These are phyloP conservation scores for Cataglyphis livida DNA, from an alignment of 2,888 invertebrate species.

Conservation along the genomic window DNA sequence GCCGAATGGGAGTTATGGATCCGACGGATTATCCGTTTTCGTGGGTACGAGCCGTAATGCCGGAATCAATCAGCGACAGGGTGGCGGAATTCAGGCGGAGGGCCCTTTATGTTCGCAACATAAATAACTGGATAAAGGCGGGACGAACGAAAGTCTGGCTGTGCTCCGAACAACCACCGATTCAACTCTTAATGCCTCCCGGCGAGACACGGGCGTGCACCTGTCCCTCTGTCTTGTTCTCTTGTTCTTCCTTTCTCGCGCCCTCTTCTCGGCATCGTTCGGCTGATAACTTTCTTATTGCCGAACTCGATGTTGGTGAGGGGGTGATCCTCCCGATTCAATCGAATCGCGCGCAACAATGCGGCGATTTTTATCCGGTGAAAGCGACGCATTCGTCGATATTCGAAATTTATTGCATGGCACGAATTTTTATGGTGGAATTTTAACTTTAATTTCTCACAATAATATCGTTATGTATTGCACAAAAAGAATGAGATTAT, in stretches of 20 bases:
- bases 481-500: too few relatives aligned
- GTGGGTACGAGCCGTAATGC: constrained; percentile 62
- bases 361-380: constrained; percentile 33
- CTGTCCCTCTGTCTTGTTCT: constrained; percentile 58
- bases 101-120: constrained; percentile 74
- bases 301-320: constrained; percentile 82
- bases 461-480: not conserved
- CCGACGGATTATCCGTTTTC: constrained; percentile 64
- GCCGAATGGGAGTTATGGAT: constrained; percentile 64
- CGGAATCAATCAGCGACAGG: constrained; percentile 72
- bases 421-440: not conserved
- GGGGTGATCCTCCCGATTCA: constrained; percentile 76
- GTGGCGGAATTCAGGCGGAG: constrained; percentile 64
- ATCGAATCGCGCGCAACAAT: constrained; percentile 72
- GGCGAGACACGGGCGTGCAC: constrained; percentile 64
- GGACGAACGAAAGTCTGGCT: constrained; percentile 66
- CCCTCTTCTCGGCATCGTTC: constrained; percentile 46
- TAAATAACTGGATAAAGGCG: constrained; percentile 81
- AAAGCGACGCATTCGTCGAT: not conserved
- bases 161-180: constrained; percentile 72
- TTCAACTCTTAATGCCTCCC: constrained; percentile 82
- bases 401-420: constrained; percentile 3
- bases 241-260: constrained; percentile 48
- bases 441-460: not conserved
- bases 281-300: constrained; percentile 82